Evolutionary conservation across 2,888 invertebrate genomes (phyloP), one percentile per base, ranked within the genome.

Genomic region (Archips xylosteana): DNA sequence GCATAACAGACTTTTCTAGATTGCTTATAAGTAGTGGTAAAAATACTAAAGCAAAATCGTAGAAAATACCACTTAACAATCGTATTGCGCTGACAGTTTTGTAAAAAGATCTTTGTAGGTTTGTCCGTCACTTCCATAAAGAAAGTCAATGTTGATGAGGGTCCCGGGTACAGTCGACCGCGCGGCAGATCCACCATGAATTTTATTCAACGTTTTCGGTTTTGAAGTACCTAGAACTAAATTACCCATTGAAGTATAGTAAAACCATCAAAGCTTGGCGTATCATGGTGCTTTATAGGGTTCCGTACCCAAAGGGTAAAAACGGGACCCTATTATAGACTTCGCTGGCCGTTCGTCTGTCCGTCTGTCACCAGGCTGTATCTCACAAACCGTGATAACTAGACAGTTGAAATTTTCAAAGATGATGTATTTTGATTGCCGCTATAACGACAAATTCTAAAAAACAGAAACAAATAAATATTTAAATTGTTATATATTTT

Each of bases 121-220:
- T 70, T 70, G 63, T 64, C 63, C 63, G 63, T 70, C 70, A 70
- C 63, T 70, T 70, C 70, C 70, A 70, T 64, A 70, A 70, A 70
- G 70, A 64, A 64, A 64, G 70, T 54, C 70, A 47, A 57, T 64
- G 70, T 70, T 70, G 70, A 70, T 70, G 47, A 64, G 70, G 70
- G 70, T 70, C 15, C 45, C 54, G 64, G 57, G 70, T 57, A 64
- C 63, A 47, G 54, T 57, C 32, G 9, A 57, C 70, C 57, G 64
- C 45, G 36, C 34, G 51, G 57, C 12, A 57, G 57, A 34, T 36
- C 36, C 42, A 34, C 47, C 45, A 15, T 70, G 70, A 70, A 34
- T 70, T 70, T 70, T 47, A 64, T 63, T 57, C 57, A 70, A 45
- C 45, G 34, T 70, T 12, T 15, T 42, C 9, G 45, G 42, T 9